Base-by-base conservation (phyloP, 1,140 invertebrate species). In the Drosophila oshimai region DNA sequence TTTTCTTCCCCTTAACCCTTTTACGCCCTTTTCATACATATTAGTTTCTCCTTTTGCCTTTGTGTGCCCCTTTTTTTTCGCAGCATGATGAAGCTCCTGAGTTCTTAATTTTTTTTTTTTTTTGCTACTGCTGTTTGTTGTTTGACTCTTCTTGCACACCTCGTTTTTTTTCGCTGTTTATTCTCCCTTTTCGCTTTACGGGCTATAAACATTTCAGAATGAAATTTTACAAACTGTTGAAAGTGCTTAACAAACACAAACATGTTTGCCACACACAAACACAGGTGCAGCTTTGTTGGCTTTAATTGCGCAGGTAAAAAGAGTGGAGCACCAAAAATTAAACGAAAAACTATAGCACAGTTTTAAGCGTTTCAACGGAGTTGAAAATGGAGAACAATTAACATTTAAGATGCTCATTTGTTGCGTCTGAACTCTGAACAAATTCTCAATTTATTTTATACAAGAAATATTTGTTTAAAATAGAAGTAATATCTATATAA, bases 151-250 rank as follows among this genome's bases (percentile, higher is more conserved):
- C 22, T 46, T 57, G 51, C 50, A 46, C 53, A 22, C 67, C 31
- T 37, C 28, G 28, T 44, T 58, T 44, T 49, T 50, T 34, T 57
- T 29, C 10, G n/a, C 45, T 28, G 37, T 33, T 74, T 75, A 26
- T 74, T 51, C 42, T 29, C 17, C 9, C 39, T 34, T 51, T 42
- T 22, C 67, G 53, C 44, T 67, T 72, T 53, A 51, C 50, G 65
- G 42, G 39, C 54, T 33, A 62, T 45, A 62, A 62, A 62, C 58
- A 58, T 60, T 62, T 62, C 36, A 47, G 60, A 70, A 83, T 74
- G 47, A 74, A 81, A 83, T 83, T 83, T 83, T 49, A 64, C 80
- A 77, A 68, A 69, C 41, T 46, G 69, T 76, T 83, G 75, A 62
- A 81, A 81, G 77, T 75, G 77, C 72, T 68, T 73, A 81, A 73